Evolutionary conservation across 2,113 vertebrate genomes (phyloP).

Genomic region (Perca fluviatilis): DNA sequence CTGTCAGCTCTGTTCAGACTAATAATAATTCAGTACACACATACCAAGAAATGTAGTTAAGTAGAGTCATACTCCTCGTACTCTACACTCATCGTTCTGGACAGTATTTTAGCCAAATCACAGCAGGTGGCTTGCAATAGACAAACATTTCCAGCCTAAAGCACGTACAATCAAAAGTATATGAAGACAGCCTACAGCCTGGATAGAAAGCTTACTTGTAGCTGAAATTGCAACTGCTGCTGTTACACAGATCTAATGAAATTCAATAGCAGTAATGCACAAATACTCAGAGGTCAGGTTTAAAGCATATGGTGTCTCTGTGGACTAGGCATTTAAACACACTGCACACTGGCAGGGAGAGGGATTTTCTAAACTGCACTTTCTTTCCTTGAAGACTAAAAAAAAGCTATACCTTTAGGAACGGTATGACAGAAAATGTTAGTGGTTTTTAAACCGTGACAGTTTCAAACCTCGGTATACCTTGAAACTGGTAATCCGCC

Average conservation of each 20-base stretch:
- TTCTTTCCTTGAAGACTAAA: too few relatives aligned
- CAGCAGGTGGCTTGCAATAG: not conserved
- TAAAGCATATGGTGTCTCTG: not conserved
- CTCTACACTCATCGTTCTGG: not conserved
- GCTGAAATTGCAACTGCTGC: not conserved
- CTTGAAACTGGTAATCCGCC: too few relatives aligned
- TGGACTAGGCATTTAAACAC: too few relatives aligned
- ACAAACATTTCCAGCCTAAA: not conserved
- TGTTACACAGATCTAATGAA: not conserved
- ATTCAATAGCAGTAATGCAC: not conserved
- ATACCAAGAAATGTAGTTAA: not conserved
- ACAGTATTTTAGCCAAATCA: not conserved
- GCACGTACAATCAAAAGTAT: not conserved
- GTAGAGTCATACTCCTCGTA: not conserved
- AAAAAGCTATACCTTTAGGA: too few relatives aligned
- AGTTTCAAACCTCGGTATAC: too few relatives aligned
- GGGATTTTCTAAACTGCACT: too few relatives aligned
- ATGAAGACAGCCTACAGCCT: not conserved
- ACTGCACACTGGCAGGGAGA: too few relatives aligned
- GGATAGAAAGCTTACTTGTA: not conserved
- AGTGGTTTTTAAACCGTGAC: too few relatives aligned
- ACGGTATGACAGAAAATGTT: too few relatives aligned
- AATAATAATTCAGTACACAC: not conserved
- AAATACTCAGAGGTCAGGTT: constrained; percentile 7
- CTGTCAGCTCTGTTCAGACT: not conserved